These are phyloP conservation scores for Chloebia gouldiae DNA, from an alignment of 2,113 vertebrate genomes.

Conservation along the genomic window DNA sequence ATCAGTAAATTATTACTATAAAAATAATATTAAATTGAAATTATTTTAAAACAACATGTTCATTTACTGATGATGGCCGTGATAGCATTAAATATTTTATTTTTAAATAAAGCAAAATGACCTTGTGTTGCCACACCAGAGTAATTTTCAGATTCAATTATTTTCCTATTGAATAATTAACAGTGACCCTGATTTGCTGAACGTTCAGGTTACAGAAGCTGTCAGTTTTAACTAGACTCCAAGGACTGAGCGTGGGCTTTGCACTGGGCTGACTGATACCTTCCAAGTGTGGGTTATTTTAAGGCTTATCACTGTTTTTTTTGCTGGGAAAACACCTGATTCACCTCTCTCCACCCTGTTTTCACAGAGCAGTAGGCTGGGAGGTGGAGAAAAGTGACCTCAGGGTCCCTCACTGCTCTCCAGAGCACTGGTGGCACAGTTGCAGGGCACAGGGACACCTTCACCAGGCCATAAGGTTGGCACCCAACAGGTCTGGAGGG, in stretches of 20 bases:
- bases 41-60: background rate
- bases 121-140: background rate
- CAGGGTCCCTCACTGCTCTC: background rate
- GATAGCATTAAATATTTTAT: background rate
- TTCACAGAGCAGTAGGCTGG: background rate
- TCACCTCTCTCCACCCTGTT: background rate
- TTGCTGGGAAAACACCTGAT: fast-evolving
- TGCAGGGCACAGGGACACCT: fast-evolving
- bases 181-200: background rate
- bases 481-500: background rate
- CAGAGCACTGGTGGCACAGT: background rate
- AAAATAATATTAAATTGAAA: background rate
- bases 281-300: background rate
- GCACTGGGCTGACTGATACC: background rate
- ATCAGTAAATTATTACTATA: background rate
- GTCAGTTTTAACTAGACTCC: background rate
- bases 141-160: constrained; percentile 3
- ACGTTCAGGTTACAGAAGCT: background rate
- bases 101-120: background rate
- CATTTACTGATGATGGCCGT: background rate
- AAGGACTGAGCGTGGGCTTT: background rate
- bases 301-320: background rate
- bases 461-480: background rate
- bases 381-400: background rate
- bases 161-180: constrained; percentile 37